Evolutionary conservation across 2,113 vertebrate genomes (phyloP).

Genomic region (Megaleporinus macrocephalus): DNA sequence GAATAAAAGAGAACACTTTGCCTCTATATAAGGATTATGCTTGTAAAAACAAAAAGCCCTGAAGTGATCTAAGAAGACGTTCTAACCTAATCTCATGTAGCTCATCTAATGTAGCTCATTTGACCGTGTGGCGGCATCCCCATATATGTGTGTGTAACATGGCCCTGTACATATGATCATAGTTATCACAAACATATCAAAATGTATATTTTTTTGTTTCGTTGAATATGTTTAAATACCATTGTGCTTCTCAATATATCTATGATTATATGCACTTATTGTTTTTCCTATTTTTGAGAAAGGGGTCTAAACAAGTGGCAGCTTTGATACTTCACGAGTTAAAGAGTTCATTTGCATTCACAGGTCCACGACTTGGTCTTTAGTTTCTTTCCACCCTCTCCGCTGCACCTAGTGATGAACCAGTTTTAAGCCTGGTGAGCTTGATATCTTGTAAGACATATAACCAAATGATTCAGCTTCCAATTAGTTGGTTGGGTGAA

Average conservation of each 20-base stretch:
- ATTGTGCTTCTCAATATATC: not conserved
- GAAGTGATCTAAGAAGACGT: not conserved
- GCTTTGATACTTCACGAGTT: constrained; percentile 6
- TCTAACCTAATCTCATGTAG: constrained; percentile 18
- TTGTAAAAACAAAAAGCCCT: not conserved
- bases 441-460: not conserved
- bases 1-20: not conserved
- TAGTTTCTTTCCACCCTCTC: not conserved
- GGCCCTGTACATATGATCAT: not conserved
- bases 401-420: not conserved
- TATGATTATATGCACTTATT: not conserved
- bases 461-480: not conserved
- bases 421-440: not conserved
- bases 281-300: not conserved
- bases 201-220: not conserved
- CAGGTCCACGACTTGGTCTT: not conserved
- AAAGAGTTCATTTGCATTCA: not conserved
- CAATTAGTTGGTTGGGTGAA: not conserved
- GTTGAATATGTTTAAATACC: not conserved
- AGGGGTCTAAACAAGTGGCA: constrained; percentile 6
- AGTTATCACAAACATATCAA: constrained; percentile 5
- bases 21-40: not conserved
- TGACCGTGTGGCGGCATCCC: not conserved
- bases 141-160: constrained; percentile 1
- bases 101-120: constrained; percentile 42